Evolutionary conservation across 2,888 invertebrate species (phyloP), one percentile per base, ranked within the genome.

Genomic region (Strigamia crassipes): DNA sequence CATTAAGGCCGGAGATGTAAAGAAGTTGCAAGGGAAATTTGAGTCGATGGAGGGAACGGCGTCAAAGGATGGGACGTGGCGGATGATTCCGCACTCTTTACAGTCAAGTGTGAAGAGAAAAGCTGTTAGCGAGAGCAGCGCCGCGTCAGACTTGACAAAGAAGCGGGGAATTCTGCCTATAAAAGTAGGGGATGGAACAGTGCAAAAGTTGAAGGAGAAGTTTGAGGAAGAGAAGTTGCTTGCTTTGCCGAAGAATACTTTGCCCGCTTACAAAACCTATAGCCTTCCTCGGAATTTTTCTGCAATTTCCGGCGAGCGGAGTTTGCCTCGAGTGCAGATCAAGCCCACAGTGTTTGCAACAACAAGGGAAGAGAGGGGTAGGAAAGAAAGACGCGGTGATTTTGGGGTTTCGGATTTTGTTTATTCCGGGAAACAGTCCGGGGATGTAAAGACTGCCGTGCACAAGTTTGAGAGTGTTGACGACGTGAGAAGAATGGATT

Each of bases 1-100:
- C 23, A 18, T 82, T n/a, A 82, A 82, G 61, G 41, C 27, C 0
- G 83, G 83, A 46, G 83, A 83, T 18, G 83, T 83, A 15, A 82
- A 81, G 21, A 82, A 81, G n/a, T 77, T 83, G 38, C 80, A 81
- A 13, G 51, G 51, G 18, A 82, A 82, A 42, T 83, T 78, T 79
- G 83, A 83, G 13, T 42, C 15, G n/a, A 27, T 80, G 21, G 78
- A 79, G 18, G 41, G 23, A 10, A 27, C 15, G 31, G 27, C 66
- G 21, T 12, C 13, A 13, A 23, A 80, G 13, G 51, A 42, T 10
- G 46, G 18, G 10, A 73, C 73, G 21, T 51, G 51, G 51, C 51
- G 10, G 51, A n/a, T 51, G 51, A 51, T n/a, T 51, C 51, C 51
- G 51, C 51, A n/a, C 51, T 51, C 51, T 51, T 51, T 10, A n/a